Evolutionary conservation across 2,797 vertebrate genomes (phyloP).

Genomic region (Moxostoma hubbsi): DNA sequence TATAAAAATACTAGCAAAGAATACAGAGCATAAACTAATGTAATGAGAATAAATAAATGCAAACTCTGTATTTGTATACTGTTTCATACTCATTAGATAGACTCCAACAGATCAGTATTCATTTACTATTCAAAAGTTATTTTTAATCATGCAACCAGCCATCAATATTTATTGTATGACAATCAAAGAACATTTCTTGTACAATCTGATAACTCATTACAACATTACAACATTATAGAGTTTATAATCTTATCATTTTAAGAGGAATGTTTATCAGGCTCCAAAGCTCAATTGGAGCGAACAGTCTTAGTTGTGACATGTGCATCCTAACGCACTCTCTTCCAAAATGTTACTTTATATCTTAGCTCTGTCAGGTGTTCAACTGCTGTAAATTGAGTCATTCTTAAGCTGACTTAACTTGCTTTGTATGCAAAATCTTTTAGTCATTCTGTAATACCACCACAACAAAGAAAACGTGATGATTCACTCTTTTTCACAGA

Average conservation of each 20-base stretch:
- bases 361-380: constrained; percentile 55
- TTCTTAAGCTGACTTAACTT: constrained; percentile 58
- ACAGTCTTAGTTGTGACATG: constrained; percentile 42
- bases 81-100: background rate
- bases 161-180: constrained; percentile 6
- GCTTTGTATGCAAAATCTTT: constrained; percentile 49
- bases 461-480: constrained; percentile 51
- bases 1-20: background rate
- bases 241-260: constrained; percentile 39
- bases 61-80: background rate
- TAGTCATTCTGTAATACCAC: constrained; percentile 55
- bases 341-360: background rate
- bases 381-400: constrained; percentile 48
- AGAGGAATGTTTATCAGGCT: constrained; percentile 57
- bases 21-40: background rate
- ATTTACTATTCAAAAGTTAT: constrained; percentile 35
- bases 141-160: constrained; percentile 13
- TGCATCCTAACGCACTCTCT: constrained; percentile 14
- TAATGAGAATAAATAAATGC: background rate
- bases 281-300: constrained; percentile 62
- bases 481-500: constrained; percentile 58
- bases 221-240: constrained; percentile 43
- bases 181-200: constrained; percentile 47
- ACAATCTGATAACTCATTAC: constrained; percentile 41
- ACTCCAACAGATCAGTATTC: background rate